Percentiles rank a stretch among this genome's conserved stretches.
Evolutionary conservation across 92 coral and sea anemone species (phyloP).

Genomic region (Zoanthus sociatus): DNA sequence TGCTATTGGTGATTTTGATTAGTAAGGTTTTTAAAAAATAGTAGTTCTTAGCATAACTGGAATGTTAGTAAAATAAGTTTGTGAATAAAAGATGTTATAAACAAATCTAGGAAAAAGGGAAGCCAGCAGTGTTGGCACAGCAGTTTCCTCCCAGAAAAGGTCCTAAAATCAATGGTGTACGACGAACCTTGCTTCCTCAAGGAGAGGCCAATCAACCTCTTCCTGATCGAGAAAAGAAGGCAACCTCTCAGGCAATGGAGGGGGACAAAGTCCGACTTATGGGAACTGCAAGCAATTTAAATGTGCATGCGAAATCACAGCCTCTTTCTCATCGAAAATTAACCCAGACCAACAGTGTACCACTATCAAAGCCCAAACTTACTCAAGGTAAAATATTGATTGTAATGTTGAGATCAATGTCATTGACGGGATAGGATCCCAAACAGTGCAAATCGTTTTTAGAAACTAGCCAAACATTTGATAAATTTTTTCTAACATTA

Average conservation of each 20-base stretch:
- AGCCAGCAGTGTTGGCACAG: conserved; percentile 45
- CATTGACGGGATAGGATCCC: no score
- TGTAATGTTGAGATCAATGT: no score
- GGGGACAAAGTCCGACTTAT: conserved; percentile 28
- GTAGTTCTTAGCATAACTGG: no score
- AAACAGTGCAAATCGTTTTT: no score
- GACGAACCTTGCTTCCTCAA: conserved; percentile 75
- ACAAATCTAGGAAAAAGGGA: conserved; percentile 65
- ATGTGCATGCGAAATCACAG: conserved; percentile 6
- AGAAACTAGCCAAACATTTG: no score
- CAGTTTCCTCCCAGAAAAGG: conserved; percentile 67
- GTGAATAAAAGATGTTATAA: no score
- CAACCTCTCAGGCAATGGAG: conserved; percentile 50
- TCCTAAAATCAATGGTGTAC: conserved; percentile 89
- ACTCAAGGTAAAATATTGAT: conserved; percentile 21
- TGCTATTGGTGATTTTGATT: no score
- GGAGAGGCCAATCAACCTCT: conserved; percentile 46
- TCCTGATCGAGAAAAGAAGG: conserved; percentile 55
- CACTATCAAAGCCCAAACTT: conserved; percentile 9
- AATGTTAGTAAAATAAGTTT: no score
- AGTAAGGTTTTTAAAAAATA: no score
- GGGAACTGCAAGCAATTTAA: background rate
- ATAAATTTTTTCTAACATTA: no score
- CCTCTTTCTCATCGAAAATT: background rate
- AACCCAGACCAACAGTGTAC: conserved; percentile 3